Percentiles rank a stretch among this genome's conserved stretches.
Conservation (phyloP, 2,888 invertebrate species). For the Psylliodes chrysocephalus region DNA sequence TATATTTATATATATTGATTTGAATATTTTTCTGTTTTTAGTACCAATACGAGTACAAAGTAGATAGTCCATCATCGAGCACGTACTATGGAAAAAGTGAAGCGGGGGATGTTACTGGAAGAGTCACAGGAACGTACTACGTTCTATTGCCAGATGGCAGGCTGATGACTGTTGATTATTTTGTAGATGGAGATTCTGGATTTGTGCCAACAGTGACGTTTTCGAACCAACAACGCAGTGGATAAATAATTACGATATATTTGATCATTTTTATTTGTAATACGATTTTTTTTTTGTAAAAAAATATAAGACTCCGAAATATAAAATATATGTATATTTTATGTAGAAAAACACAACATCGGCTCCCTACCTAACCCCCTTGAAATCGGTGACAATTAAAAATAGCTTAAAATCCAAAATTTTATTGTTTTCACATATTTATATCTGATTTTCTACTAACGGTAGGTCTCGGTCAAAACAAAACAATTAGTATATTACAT, state of each 20-base stretch:
- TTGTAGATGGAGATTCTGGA: constrained; percentile 77
- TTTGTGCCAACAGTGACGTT: constrained; percentile 78
- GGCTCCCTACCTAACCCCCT: no score
- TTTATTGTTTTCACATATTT: no score
- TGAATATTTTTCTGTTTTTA: constrained; percentile 58
- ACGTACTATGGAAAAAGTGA: constrained; percentile 78
- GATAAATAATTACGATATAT: not conserved
- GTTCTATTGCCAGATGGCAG: constrained; percentile 77
- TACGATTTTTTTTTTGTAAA: not conserved
- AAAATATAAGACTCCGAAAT: not conserved
- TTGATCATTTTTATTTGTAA: not conserved
- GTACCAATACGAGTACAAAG: constrained; percentile 81
- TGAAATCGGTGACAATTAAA: no score
- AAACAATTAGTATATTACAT: no score
- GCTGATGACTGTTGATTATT: constrained; percentile 78
- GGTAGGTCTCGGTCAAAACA: no score
- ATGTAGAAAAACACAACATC: no score
- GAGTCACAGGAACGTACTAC: constrained; percentile 73
- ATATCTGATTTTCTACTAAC: no score
- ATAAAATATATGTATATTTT: no score
- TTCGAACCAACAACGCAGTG: constrained; percentile 49
- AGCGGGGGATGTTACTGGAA: constrained; percentile 72
- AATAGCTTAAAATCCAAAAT: no score
- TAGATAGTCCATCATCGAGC: constrained; percentile 75
- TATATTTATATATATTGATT: no score